A percentile compares a stretch with the other conserved stretches of the same genome.
These are phyloP conservation scores for Lagodon rhomboides DNA, from an alignment of 2,797 vertebrate genomes.

Conservation along the genomic window DNA sequence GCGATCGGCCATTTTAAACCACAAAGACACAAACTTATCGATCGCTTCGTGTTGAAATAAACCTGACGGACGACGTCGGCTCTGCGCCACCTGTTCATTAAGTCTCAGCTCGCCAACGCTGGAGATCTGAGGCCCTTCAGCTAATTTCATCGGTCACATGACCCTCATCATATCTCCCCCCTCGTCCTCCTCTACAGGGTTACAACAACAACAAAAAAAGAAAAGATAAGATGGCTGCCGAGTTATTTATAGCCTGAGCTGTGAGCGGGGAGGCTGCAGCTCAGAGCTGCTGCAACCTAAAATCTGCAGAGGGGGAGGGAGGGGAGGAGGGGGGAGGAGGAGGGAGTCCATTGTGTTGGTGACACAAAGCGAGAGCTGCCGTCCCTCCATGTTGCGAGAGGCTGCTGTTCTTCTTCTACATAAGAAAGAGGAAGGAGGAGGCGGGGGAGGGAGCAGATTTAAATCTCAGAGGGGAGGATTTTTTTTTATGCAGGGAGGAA, in stretches of 20 bases:
- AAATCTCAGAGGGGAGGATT: constrained; percentile 41
- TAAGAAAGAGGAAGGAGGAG: constrained; percentile 53
- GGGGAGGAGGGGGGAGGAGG: too few relatives aligned
- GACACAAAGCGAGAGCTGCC: constrained; percentile 57
- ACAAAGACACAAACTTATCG: too few relatives aligned
- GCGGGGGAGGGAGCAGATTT: constrained; percentile 10
- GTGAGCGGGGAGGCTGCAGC: constrained; percentile 45
- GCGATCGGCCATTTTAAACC: neutral
- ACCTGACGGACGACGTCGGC: neutral
- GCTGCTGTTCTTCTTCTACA: constrained; percentile 64
- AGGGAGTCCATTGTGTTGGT: constrained; percentile 55
- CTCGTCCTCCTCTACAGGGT: neutral
- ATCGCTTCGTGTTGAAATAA: neutral
- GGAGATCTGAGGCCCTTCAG: constrained; percentile 8
- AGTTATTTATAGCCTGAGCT: constrained; percentile 69
- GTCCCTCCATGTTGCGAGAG: constrained; percentile 54
- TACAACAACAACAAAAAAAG: constrained; percentile 11
- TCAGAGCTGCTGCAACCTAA: constrained; percentile 48
- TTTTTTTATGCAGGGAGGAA: neutral
- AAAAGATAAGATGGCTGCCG: constrained; percentile 65
- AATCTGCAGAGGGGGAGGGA: constrained; percentile 9
- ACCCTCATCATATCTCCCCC: constrained; percentile 18
- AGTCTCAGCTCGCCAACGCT: neutral
- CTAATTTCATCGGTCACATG: constrained; percentile 15
- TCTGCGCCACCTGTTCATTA: neutral